Base-by-base conservation (phyloP, 2,888 invertebrate species). In the Xylota segnis region DNA sequence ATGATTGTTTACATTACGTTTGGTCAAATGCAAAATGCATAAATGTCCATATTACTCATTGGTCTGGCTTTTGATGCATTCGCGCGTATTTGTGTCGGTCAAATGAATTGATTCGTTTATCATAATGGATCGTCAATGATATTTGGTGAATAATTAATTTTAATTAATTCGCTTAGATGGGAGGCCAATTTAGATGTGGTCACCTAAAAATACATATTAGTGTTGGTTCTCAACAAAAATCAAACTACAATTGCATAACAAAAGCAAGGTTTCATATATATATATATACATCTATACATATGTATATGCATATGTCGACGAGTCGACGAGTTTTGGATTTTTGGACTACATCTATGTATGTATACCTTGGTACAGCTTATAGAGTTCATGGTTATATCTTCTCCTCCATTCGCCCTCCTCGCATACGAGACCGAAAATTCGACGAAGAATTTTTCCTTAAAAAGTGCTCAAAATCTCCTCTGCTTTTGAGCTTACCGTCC, bases 1-100 rank as follows among this genome's bases (percentile, higher is more conserved):
- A 82, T 82, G 82, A 82, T 75, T 82, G 56, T 82, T 82, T 75
- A 70, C 82, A 75, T 75, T 70, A 40, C 47, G 40, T 63, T 75
- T 37, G 75, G 68, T 82, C 61, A 70, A 75, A 82, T 63, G 56
- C 29, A 65, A 63, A 75, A 75, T 70, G 70, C 56, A 75, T 82
- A 75, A 82, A 82, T 70, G 52, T 70, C 18, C 59, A 16, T 34
- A 66, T 54, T 68, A 54, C 34, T 9, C 54, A 59, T 61, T 37
- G 16, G 16, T 18, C 34, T 54, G 59, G 50, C 29, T 50, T 52
- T 29, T 43, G 40, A 40, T 56, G 68, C 54, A 54, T 56, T 61
- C 37, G 29, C 9, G 34, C 58, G 16, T 29, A 18, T 61, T 29
- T 72, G 61, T 52, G 18, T 72, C 72, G 47, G 32, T 61, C 52